Conservation (phyloP, 2,888 invertebrate species). For the Andrena dorsata region DNA sequence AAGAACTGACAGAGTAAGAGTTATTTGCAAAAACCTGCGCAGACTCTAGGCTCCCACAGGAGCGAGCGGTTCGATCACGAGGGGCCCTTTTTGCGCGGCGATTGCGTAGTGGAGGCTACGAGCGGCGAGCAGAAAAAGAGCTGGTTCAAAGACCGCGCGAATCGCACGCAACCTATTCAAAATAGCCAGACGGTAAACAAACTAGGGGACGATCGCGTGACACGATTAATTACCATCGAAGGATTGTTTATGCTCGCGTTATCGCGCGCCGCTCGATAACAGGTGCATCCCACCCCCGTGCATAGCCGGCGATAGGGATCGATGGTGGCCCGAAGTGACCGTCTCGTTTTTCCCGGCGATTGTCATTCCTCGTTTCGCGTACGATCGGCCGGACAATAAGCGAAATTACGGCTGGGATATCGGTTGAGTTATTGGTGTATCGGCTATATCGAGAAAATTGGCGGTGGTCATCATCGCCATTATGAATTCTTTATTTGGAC, state of each 20-base stretch:
- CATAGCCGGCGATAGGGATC: neutral
- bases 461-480: conserved; percentile 84
- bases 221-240: conserved; percentile 32
- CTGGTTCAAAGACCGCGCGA: neutral
- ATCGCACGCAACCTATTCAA: conserved; percentile 28
- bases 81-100: neutral
- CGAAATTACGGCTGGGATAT: conserved; percentile 68
- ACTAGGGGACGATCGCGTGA: conserved; percentile 39
- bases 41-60: neutral
- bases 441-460: conserved; percentile 83
- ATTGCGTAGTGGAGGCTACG: neutral
- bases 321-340: neutral
- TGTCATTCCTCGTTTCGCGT: conserved; percentile 38
- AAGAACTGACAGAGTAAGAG: no score
- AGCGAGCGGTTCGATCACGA: neutral
- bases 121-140: neutral
- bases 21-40: no score
- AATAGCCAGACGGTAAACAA: conserved; percentile 19
- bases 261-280: conserved; percentile 28
- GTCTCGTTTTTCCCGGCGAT: neutral
- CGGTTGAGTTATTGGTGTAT: conserved; percentile 81
- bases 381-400: conserved; percentile 70
- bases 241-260: conserved; percentile 31
- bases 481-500: conserved; percentile 84
- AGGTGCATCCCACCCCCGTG: neutral